phyloP scores from a whole-genome alignment of 2,113 vertebrate species.

The Syngnathoides biaculeatus region DNA sequence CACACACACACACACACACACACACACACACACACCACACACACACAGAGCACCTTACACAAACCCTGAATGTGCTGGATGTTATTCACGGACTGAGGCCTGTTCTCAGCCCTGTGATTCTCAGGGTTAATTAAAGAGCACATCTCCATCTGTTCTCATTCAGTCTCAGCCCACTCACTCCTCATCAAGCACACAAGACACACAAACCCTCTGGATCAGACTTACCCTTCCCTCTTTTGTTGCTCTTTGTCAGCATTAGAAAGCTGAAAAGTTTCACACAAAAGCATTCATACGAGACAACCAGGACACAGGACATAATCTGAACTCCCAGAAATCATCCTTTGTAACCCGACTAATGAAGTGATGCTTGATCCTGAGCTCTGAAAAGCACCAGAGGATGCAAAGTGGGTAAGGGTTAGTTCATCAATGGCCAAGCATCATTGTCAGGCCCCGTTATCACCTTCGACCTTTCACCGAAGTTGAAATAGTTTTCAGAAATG shows the following conservation, averaged over 20 bases:
- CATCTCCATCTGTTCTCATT: slow-evolving; percentile 81
- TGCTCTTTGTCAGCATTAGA: slow-evolving; percentile 43
- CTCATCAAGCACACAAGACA: slow-evolving; percentile 49
- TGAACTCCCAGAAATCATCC: slow-evolving; percentile 29
- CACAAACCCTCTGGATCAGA: slow-evolving; percentile 29
- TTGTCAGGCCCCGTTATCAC: slow-evolving; percentile 28
- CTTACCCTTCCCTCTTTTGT: slow-evolving; percentile 23
- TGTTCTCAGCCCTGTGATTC: slow-evolving; percentile 77
- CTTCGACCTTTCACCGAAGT: slow-evolving; percentile 19
- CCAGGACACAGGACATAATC: slow-evolving; percentile 31
- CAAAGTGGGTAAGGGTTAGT: slow-evolving; percentile 22
- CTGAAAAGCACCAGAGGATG: slow-evolving; percentile 40
- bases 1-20: slow-evolving; percentile 20
- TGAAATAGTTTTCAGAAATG: slow-evolving; percentile 25
- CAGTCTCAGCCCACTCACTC: slow-evolving; percentile 61
- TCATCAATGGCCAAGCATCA: slow-evolving; percentile 13
- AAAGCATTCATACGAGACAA: slow-evolving; percentile 33
- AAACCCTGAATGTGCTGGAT: slow-evolving; percentile 61
- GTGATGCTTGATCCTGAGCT: slow-evolving; percentile 41
- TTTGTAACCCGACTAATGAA: slow-evolving; percentile 58
- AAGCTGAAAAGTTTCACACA: slow-evolving; percentile 29
- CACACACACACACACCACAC: slow-evolving; percentile 48
- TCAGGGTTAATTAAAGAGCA: slow-evolving; percentile 83
- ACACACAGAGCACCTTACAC: slow-evolving; percentile 48
- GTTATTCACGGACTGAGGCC: slow-evolving; percentile 81